These are phyloP conservation scores for Rhagoletis pomonella DNA, from an alignment of 1,140 invertebrate species.

Conservation along the genomic window DNA sequence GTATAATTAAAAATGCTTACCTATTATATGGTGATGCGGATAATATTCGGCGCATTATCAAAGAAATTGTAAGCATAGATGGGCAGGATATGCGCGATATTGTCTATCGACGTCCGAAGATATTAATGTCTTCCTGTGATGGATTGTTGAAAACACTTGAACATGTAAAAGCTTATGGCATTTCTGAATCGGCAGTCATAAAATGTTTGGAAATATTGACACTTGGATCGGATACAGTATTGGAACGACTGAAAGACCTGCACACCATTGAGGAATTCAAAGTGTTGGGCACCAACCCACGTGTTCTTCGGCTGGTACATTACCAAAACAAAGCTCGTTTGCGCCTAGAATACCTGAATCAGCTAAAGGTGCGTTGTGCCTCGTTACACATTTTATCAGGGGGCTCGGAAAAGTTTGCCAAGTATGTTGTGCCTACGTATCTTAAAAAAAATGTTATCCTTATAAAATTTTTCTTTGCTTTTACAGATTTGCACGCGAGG, in stretches of 20 bases:
- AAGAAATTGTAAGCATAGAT: constrained; percentile 75
- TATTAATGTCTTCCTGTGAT: constrained; percentile 76
- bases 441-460: constrained; percentile 1
- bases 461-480: neutral
- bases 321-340: constrained; percentile 77
- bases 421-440: constrained; percentile 69
- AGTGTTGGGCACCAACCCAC: constrained; percentile 76
- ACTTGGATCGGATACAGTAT: constrained; percentile 75
- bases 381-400: constrained; percentile 77
- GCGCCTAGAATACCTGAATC: constrained; percentile 76
- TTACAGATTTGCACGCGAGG: constrained; percentile 76
- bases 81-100: constrained; percentile 75
- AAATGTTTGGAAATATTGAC: constrained; percentile 76
- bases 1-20: constrained; percentile 76
- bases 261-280: constrained; percentile 76
- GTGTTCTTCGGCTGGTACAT: constrained; percentile 76
- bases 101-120: constrained; percentile 75
- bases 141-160: constrained; percentile 75
- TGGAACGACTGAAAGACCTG: constrained; percentile 75
- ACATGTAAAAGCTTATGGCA: constrained; percentile 75
- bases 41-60: constrained; percentile 76
- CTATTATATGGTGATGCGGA: constrained; percentile 76
- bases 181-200: constrained; percentile 75
- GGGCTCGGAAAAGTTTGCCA: constrained; percentile 76
- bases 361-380: constrained; percentile 76